A percentile compares a stretch with the other conserved stretches of the same genome.
phyloP scores from a whole-genome alignment of 2,888 invertebrate species.

The Terebella lapidaria region DNA sequence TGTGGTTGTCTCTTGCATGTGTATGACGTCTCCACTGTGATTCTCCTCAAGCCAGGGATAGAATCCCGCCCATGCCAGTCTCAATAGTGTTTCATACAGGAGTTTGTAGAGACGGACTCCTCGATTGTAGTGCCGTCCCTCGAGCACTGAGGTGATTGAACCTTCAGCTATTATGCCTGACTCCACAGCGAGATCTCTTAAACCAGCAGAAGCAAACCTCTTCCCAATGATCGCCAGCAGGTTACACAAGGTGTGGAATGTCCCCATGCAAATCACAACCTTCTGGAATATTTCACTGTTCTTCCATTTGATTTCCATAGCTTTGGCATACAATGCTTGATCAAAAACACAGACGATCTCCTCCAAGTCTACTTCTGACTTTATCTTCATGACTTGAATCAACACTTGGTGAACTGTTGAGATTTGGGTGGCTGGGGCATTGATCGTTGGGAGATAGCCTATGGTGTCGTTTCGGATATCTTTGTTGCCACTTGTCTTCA shows the following conservation, averaged over 20 bases:
- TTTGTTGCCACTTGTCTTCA: conserved; percentile 1
- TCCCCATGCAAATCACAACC: conserved; percentile 23
- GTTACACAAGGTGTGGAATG: conserved; percentile 22
- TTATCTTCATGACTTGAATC: conserved; percentile 12
- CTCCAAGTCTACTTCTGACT: conserved; percentile 7
- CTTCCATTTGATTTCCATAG: conserved; percentile 23
- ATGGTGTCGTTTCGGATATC: conserved; percentile 11
- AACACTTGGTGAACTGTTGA: conserved; percentile 14
- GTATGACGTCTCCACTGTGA: background rate
- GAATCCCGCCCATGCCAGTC: background rate
- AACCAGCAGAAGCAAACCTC: background rate
- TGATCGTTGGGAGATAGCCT: conserved; percentile 17
- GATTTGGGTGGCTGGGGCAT: conserved; percentile 16
- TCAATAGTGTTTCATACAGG: background rate
- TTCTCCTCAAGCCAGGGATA: background rate
- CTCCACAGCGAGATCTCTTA: background rate
- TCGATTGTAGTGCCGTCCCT: background rate
- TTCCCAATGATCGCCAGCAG: conserved; percentile 19
- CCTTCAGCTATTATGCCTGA: background rate
- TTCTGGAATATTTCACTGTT: conserved; percentile 9
- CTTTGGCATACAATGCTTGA: conserved; percentile 27
- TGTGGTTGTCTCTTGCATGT: background rate
- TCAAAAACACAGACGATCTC: conserved; percentile 16
- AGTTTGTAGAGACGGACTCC: background rate
- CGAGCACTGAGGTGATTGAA: background rate